phyloP scores from a whole-genome alignment of 1,140 invertebrate species.

The Heliconius himera region DNA sequence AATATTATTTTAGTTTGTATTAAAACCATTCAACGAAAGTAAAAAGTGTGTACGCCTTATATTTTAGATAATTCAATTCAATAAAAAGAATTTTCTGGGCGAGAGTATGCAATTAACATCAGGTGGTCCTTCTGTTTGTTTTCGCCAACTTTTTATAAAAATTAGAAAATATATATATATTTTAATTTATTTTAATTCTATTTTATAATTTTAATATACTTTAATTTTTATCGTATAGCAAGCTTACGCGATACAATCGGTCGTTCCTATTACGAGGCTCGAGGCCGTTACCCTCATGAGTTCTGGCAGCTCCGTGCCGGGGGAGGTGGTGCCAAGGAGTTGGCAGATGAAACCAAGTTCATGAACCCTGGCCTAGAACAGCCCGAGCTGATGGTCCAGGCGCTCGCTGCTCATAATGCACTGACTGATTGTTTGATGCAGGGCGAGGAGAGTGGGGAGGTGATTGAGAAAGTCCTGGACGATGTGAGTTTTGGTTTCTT shows the following conservation, averaged over 20 bases:
- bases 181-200: no score
- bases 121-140: no score
- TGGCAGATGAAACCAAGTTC: conserved; percentile 85
- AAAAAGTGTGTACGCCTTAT: no score
- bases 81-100: no score
- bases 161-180: no score
- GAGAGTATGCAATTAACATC: no score
- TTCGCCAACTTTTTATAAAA: no score
- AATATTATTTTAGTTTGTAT: no score
- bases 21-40: no score
- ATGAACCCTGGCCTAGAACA: conserved; percentile 77
- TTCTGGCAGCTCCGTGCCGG: conserved; percentile 88
- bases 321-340: conserved; percentile 85
- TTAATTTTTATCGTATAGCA: conserved; percentile 62
- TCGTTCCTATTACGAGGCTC: conserved; percentile 86
- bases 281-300: conserved; percentile 87
- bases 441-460: conserved; percentile 50
- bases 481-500: conserved; percentile 40
- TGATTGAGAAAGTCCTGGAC: conserved; percentile 59
- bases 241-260: conserved; percentile 88
- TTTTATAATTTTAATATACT: no score
- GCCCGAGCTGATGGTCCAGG: conserved; percentile 75
- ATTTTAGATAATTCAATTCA: no score
- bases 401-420: conserved; percentile 73
- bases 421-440: conserved; percentile 70